Conservation (phyloP, 2,113 vertebrate species). For the Athene cunicularia region DNA sequence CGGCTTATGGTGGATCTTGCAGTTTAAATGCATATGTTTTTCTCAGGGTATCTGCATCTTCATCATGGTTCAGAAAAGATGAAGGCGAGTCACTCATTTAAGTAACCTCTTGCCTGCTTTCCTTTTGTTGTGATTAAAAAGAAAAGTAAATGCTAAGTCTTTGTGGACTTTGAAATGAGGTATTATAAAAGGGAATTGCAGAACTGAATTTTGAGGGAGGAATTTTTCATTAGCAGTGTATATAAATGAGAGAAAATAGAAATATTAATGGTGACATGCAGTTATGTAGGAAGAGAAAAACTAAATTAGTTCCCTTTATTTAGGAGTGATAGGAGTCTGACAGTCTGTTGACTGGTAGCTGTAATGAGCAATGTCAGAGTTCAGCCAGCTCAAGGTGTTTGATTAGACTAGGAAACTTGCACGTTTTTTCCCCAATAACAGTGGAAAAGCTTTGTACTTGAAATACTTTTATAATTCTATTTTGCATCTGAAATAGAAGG, state of each 20-base stretch:
- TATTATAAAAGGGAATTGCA: neutral
- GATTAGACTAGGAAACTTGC: neutral
- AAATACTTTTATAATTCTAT: neutral
- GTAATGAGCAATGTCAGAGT: neutral
- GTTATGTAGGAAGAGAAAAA: neutral
- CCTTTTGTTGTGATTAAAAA: neutral
- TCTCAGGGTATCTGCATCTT: neutral
- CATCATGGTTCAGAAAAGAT: neutral
- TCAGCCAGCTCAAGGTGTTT: neutral
- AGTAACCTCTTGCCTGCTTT: neutral
- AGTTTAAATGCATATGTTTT: neutral
- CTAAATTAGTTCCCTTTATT: neutral
- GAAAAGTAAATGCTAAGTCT: neutral
- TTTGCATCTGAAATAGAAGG: neutral
- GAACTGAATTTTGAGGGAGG: neutral
- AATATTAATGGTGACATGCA: neutral
- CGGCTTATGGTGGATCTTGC: neutral
- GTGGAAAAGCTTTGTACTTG: neutral
- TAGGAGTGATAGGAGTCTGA: neutral
- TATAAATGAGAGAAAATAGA: neutral
- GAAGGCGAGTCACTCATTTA: neutral
- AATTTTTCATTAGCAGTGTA: neutral
- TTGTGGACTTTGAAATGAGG: neutral
- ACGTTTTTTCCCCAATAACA: neutral
- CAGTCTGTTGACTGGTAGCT: neutral